These are phyloP conservation scores for Herminia tarsipennalis DNA, from an alignment of 2,888 invertebrate genomes.

Conservation along the genomic window DNA sequence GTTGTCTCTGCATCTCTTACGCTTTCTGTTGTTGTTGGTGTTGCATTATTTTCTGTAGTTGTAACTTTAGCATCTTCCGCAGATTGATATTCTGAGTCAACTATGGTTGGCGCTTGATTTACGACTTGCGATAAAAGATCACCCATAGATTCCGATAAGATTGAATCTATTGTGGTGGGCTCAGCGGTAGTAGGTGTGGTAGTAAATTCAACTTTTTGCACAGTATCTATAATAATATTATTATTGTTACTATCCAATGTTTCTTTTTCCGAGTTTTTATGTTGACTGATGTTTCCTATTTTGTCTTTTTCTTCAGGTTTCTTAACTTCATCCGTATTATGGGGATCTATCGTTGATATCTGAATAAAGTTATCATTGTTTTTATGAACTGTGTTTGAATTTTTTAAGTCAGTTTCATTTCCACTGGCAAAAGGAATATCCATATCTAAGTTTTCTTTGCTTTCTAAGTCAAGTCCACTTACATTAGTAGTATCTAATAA, in stretches of 20 bases:
- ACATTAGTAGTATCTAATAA: constrained; percentile 64
- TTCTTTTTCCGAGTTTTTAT: constrained; percentile 16
- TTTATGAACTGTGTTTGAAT: constrained; percentile 35
- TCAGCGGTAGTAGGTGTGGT: constrained; percentile 41
- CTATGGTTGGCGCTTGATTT: constrained; percentile 58
- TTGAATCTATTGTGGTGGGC: constrained; percentile 67
- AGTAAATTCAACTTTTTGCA: constrained; percentile 41
- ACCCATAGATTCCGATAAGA: constrained; percentile 77
- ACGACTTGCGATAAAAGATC: constrained; percentile 81
- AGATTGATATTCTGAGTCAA: constrained; percentile 39
- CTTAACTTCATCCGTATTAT: constrained; percentile 41
- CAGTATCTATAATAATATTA: constrained; percentile 32
- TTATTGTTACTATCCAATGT: constrained; percentile 15
- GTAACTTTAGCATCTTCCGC: constrained; percentile 22
- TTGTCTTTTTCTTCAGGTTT: constrained; percentile 17
- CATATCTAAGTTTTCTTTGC: constrained; percentile 75
- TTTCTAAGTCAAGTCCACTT: constrained; percentile 63
- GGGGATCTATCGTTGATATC: constrained; percentile 74
- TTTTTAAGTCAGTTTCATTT: constrained; percentile 45
- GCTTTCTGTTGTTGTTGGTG: constrained; percentile 34
- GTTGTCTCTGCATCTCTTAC: constrained; percentile 21
- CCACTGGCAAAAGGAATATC: constrained; percentile 64
- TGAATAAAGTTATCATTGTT: constrained; percentile 66
- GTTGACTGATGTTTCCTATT: constrained; percentile 7
- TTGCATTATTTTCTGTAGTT: constrained; percentile 28